Evolutionary conservation across 53 echinoderm and acorn worm genomes (phyloP).

Genomic region (Antedon mediterranea): DNA sequence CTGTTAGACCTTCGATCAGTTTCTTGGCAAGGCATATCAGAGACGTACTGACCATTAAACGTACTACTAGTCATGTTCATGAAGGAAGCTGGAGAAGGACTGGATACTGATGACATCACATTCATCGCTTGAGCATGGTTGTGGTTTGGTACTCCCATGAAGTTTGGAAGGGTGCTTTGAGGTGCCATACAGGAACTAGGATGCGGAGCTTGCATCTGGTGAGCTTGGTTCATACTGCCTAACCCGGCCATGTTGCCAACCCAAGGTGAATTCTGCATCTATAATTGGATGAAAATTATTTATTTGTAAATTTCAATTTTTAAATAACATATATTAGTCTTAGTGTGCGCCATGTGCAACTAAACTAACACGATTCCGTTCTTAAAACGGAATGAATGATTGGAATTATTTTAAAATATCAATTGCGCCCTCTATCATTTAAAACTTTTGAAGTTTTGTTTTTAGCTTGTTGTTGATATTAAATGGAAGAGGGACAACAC

Average conservation of each 20-base stretch:
- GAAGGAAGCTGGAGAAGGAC: slow-evolving; percentile 21
- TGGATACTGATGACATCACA: slow-evolving; percentile 19
- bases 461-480: too few species aligned
- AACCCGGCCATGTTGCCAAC: slow-evolving; percentile 79
- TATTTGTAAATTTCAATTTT: too few species aligned
- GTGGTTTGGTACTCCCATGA: slow-evolving; percentile 81
- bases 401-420: too few species aligned
- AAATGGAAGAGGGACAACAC: too few species aligned
- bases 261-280: slow-evolving; percentile 93
- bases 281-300: not conserved
- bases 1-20: slow-evolving; percentile 79
- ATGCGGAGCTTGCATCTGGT: slow-evolving; percentile 59
- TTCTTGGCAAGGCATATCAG: slow-evolving; percentile 44
- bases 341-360: too few species aligned
- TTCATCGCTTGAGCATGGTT: slow-evolving; percentile 50
- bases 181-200: slow-evolving; percentile 88
- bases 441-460: too few species aligned
- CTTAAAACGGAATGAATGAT: too few species aligned
- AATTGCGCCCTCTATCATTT: too few species aligned
- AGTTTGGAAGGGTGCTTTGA: slow-evolving; percentile 75
- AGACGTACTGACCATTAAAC: slow-evolving; percentile 75
- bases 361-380: too few species aligned
- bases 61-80: slow-evolving; percentile 57
- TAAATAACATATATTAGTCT: too few species aligned
- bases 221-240: slow-evolving; percentile 45